Evolutionary conservation across 2,797 vertebrate genomes (phyloP).

Genomic region (Eulemur mongoz): DNA sequence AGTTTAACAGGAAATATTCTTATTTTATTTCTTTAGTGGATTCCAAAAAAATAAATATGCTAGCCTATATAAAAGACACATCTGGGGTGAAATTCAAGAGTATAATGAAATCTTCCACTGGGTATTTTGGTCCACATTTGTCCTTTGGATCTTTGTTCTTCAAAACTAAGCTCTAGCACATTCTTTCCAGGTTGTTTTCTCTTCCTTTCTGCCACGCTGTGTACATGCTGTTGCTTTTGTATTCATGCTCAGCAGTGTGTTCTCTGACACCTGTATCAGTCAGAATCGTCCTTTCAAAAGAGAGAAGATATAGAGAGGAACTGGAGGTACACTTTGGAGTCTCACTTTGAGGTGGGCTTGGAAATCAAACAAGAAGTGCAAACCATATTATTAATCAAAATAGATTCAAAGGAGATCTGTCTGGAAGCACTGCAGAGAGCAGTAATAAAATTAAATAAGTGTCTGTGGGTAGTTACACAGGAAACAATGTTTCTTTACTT

Average conservation of each 20-base stretch:
- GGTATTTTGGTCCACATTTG: slow-evolving; percentile 5
- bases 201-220: background rate
- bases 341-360: slow-evolving; percentile 12
- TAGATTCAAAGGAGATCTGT: slow-evolving; percentile 45
- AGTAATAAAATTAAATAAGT: slow-evolving; percentile 64
- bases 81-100: background rate
- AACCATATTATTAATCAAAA: slow-evolving; percentile 61
- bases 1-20: background rate
- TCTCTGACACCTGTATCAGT: background rate
- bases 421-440: slow-evolving; percentile 63
- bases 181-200: background rate
- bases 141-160: slow-evolving; percentile 34
- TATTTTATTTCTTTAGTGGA: background rate
- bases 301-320: background rate
- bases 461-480: slow-evolving; percentile 22
- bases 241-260: background rate
- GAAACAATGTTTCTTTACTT: slow-evolving; percentile 16
- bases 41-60: background rate
- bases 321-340: background rate
- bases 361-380: slow-evolving; percentile 62
- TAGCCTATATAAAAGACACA: background rate
- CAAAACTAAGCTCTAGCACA: background rate
- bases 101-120: background rate
- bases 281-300: slow-evolving; percentile 47
- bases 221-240: background rate